Base-by-base conservation (phyloP, 2,113 vertebrate species). In the Ardeotis arabs region DNA sequence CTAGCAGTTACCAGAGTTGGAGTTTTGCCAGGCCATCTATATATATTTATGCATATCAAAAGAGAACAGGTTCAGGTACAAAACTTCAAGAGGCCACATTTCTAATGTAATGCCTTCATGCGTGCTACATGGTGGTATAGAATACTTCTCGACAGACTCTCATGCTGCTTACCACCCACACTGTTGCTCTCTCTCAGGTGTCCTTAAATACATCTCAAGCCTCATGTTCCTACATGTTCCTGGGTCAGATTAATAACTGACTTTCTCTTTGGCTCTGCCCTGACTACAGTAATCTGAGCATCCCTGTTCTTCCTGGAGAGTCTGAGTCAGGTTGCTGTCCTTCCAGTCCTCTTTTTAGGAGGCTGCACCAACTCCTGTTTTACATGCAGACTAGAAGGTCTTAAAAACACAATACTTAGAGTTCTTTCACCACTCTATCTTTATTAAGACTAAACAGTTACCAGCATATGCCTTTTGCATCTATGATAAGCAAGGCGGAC, bases 31-130 rank as follows among this genome's bases (percentile, higher is more conserved):
- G 41, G 49, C 66, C 84, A 85, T 69, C 78, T 87, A 21, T 39
- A 86, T 59, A 35, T 78, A 95, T 56, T 96, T 89, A 89, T 52
- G 91, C 69, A 49, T 75, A 86, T 68, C 52, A 83, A 94, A 94
- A 75, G 2, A 93, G 66, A 74, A 24, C 16, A 58, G 41, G 31
- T 49, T 82, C 66, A 91, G 67, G 50, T 79, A 91, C 45, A 59
- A 39, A 87, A 73, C 72, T 87, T 89, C 55, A 25, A 89, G 69
- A 91, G 45, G 58, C 14, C 58, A 79, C 33, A 24, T 37, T 91
- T 89, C 44, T 41, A 87, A 79, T 2, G 6, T 4, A 87, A 73
- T 33, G 35, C 37, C 41, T 80, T 78, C 50, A 53, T 1, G 0
- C 2, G 4, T 23, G 59, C 44, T 56, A 7, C 45, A 44, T 1